Base-by-base conservation (phyloP, 1,140 invertebrate species). In the Ostrea denselamellosa region DNA sequence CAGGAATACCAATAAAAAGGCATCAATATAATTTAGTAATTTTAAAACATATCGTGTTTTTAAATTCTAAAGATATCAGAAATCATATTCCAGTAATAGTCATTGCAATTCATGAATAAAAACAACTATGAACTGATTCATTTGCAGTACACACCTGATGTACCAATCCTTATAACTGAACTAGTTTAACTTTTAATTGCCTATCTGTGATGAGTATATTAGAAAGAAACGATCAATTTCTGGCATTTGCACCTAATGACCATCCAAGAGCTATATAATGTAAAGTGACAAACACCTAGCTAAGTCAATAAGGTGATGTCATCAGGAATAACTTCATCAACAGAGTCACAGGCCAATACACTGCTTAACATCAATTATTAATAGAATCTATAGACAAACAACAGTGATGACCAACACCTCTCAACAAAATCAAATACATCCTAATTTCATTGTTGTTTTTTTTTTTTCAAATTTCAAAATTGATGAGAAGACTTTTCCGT, bases 261-360 rank as follows among this genome's bases (percentile, higher is more conserved):
- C 14, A 25, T 77, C 25, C 68, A 14, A 71, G 22, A 71, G n/a
- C 65, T 71, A 71, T 34, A 71, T 28, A 71, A n/a, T 44, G 5
- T 71, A 25, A 14, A 77, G 68, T 77, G 68, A 77, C 68, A 77
- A 77, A 77, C 68, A 77, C 34, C 34, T 44, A 44, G n/a, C 65
- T 68, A n/a, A 25, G 22, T 68, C 65, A 25, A 25, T 68, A 25
- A n/a, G 5, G 28, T 77, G 68, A 77, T 77, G 68, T 77, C 68
- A 77, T 77, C 14, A 25, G 9, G 25, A 25, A 77, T 12, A 77
- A 77, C 68, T 77, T 10, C 12, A 25, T 77, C 25, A 25, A 17
- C 68, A 34, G 2, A 10, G 25, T 77, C 68, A 77, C 25, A 34
- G 25, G 68, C 25, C 25, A 34, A 77, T 34, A 77, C 68, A 77